Base-by-base conservation (phyloP, 2,797 vertebrate genomes). In the Epinephelus malabaricus region DNA sequence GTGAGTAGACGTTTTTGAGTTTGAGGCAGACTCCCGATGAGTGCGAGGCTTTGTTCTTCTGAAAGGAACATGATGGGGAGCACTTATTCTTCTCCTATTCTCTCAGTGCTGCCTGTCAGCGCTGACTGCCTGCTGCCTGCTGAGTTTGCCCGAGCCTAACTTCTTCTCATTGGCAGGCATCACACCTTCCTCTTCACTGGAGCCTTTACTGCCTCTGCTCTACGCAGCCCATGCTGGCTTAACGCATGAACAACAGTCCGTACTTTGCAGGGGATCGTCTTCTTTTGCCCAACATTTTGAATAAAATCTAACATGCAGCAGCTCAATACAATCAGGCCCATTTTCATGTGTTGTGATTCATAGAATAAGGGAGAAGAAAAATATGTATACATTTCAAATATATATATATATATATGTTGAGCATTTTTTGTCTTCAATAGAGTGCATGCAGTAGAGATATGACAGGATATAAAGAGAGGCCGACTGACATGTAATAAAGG, bases 41-140 rank as follows among this genome's bases (percentile, higher is more conserved):
- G 81, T 67, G 62, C 62, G 9, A 21, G 75, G 73, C 86, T 94
- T 94, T 94, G 91, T 95, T 94, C 81, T 74, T 86, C 79, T 92
- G 89, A 94, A 92, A 89, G 81, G 79, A 90, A 90, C 90, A 89
- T 93, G 92, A 92, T 91, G 86, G 84, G 80, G 69, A 88, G 83
- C 90, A 82, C 79, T 91, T 91, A 86, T 86, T 89, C 81, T 60
- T 77, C 82, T 81, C 76, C 67, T 67, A 49, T 73, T 83, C 69
- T 63, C 88, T 94, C 91, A 87, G 85, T 88, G 85, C 92, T 91
- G 92, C 89, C 94, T 88, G 95, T 96, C 95, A 95, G 85, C 92
- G 84, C 54, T 73, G 67, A 82, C 77, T 85, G 76, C 53, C 79
- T 61, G 74, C n/a, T 78, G 81, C 70, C 12, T 43, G 75, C 50